phyloP scores from a whole-genome alignment of 30 jellyfish, hydroid and myxozoan genomes.

The Calvadosia cruxmelitensis region DNA sequence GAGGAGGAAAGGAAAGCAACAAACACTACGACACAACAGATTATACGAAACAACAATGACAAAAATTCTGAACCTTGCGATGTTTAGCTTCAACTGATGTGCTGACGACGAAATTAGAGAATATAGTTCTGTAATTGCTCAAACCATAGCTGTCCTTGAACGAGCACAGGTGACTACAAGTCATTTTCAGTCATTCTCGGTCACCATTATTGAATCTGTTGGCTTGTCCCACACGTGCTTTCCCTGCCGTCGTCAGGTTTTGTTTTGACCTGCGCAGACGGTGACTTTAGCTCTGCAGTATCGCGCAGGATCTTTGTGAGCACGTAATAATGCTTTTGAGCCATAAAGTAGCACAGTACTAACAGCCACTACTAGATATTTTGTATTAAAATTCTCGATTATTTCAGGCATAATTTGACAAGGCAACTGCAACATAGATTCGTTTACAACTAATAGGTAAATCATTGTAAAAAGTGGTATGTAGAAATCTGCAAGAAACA shows the following conservation, averaged over 20 bases:
- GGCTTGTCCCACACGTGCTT: not conserved
- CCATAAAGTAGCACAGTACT: too few relatives aligned
- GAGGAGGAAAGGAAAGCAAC: not conserved
- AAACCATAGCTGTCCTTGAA: constrained; percentile 79
- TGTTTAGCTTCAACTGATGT: constrained; percentile 78
- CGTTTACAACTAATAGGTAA: too few relatives aligned
- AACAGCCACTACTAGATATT: too few relatives aligned
- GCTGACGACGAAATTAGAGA: constrained; percentile 80
- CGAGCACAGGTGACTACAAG: constrained; percentile 60
- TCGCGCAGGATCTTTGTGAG: too few relatives aligned
- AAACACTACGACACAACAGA: too few relatives aligned
- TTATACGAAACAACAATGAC: not conserved
- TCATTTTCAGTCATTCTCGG: constrained; percentile 19
- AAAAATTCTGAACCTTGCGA: constrained; percentile 52
- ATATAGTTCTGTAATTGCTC: constrained; percentile 64
- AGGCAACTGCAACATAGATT: too few relatives aligned
- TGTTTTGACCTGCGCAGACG: constrained; percentile 1
- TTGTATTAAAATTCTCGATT: too few relatives aligned
- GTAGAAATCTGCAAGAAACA: too few relatives aligned
- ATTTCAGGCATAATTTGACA: too few relatives aligned
- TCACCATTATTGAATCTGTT: not conserved
- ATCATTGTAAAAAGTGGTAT: too few relatives aligned
- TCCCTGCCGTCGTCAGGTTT: constrained; percentile 1
- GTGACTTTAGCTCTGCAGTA: too few relatives aligned
- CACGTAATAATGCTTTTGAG: too few relatives aligned